Evolutionary conservation across 2,113 vertebrate genomes (phyloP).

Genomic region (Ahaetulla prasina): DNA sequence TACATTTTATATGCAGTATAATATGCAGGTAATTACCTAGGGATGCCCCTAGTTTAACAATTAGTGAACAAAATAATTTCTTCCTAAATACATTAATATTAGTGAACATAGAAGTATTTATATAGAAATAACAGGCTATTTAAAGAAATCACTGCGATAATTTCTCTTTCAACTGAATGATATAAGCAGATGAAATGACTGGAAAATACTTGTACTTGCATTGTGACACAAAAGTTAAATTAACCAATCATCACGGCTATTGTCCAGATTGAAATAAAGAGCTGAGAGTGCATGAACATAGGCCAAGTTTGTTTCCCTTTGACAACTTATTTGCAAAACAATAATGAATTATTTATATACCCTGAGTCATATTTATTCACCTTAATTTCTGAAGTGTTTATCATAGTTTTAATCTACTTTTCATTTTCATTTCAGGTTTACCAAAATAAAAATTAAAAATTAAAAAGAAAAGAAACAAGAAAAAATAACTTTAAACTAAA

Average conservation of each 20-base stretch:
- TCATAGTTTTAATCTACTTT: neutral
- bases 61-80: constrained; percentile 1
- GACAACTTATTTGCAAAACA: neutral
- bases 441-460: neutral
- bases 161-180: constrained; percentile 38
- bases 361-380: neutral
- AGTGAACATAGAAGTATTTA: neutral
- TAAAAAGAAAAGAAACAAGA: neutral
- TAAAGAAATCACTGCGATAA: neutral
- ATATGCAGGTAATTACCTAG: neutral
- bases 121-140: neutral
- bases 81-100: neutral
- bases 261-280: neutral
- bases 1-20: neutral
- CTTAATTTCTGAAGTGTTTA: neutral
- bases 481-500: neutral
- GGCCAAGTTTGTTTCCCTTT: neutral
- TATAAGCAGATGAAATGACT: constrained; percentile 4
- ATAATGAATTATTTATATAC: neutral
- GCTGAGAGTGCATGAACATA: neutral
- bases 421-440: neutral
- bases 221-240: neutral
- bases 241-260: neutral
- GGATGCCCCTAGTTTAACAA: neutral
- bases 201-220: constrained; percentile 13